Percentiles rank a stretch among this genome's conserved stretches.
These are phyloP conservation scores for Seira sanloemensis DNA, from an alignment of 2,888 invertebrate species.

Conservation along the genomic window DNA sequence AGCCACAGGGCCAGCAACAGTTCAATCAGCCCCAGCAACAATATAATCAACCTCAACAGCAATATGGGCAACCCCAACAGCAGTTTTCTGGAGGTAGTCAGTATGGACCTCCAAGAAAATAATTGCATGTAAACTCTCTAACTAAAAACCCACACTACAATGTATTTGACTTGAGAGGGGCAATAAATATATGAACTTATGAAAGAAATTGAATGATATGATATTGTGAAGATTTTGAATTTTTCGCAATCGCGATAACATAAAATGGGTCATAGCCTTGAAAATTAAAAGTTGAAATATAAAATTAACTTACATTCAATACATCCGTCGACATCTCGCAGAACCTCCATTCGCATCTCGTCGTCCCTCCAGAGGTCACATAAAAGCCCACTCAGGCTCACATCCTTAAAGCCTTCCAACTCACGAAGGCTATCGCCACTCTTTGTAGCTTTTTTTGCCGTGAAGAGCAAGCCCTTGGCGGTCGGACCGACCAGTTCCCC, in stretches of 20 bases:
- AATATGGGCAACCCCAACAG: conserved; percentile 31
- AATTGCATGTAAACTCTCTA: too few relatives aligned
- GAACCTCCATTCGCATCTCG: conserved; percentile 62
- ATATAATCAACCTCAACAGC: conserved; percentile 15
- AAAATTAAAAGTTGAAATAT: too few relatives aligned
- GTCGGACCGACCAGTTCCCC: conserved; percentile 28
- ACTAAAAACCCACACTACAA: too few relatives aligned
- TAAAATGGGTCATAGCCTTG: too few relatives aligned
- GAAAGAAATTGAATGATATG: too few relatives aligned
- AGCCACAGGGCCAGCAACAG: conserved; percentile 35
- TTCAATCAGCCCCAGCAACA: conserved; percentile 23
- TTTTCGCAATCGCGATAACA: too few relatives aligned
- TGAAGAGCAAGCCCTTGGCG: conserved; percentile 1
- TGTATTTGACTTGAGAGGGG: too few relatives aligned
- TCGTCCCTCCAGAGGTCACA: conserved; percentile 71
- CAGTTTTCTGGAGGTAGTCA: conserved; percentile 18
- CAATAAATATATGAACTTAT: too few relatives aligned
- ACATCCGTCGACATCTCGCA: conserved; percentile 66
- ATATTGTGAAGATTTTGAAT: too few relatives aligned
- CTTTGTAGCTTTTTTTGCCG: neutral
- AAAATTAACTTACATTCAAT: conserved; percentile 67
- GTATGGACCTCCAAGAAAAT: too few relatives aligned
- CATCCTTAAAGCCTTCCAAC: conserved; percentile 39
- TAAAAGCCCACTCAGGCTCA: conserved; percentile 63
- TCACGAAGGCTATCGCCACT: conserved; percentile 59